Percentiles rank a stretch among this genome's conserved stretches.
phyloP scores from a whole-genome alignment of 2,797 vertebrate genomes.

The Enteromius argenteus region DNA sequence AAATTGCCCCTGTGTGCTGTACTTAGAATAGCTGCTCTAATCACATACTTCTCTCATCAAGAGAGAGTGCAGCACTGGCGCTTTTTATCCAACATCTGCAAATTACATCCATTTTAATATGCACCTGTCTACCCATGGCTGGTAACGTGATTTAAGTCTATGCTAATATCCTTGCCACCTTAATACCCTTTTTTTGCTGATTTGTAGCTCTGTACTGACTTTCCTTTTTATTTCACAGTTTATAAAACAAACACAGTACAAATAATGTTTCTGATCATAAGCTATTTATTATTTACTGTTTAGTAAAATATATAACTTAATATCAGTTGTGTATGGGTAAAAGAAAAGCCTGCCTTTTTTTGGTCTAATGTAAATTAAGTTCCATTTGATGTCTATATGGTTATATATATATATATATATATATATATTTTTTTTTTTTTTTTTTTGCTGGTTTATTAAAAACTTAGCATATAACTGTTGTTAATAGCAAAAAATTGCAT shows the following conservation, averaged over 20 bases:
- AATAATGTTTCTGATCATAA: constrained; percentile 13
- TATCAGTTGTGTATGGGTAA: background rate
- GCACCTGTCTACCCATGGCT: background rate
- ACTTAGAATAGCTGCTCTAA: constrained; percentile 40
- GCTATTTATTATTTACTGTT: background rate
- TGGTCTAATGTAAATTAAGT: background rate
- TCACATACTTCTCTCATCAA: constrained; percentile 31
- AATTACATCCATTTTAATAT: constrained; percentile 47
- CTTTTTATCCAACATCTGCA: constrained; percentile 37
- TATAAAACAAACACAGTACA: constrained; percentile 5
- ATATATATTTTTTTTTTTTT: no score
- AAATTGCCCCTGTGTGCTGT: constrained; percentile 21
- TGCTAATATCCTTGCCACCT: constrained; percentile 6
- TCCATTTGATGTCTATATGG: background rate
- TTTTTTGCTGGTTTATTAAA: background rate
- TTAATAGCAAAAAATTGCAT: background rate
- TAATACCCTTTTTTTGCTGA: constrained; percentile 27
- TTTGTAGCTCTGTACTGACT: constrained; percentile 12
- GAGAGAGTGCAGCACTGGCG: constrained; percentile 17
- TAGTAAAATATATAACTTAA: constrained; percentile 8
- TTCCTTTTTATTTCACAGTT: constrained; percentile 29
- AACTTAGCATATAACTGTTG: background rate
- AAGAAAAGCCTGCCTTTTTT: background rate
- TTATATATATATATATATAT: no score
- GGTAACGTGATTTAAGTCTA: constrained; percentile 16